Percentiles rank a stretch among this genome's conserved stretches.
Evolutionary conservation across 2,888 invertebrate genomes (phyloP).

Genomic region (Plebejus melissa): DNA sequence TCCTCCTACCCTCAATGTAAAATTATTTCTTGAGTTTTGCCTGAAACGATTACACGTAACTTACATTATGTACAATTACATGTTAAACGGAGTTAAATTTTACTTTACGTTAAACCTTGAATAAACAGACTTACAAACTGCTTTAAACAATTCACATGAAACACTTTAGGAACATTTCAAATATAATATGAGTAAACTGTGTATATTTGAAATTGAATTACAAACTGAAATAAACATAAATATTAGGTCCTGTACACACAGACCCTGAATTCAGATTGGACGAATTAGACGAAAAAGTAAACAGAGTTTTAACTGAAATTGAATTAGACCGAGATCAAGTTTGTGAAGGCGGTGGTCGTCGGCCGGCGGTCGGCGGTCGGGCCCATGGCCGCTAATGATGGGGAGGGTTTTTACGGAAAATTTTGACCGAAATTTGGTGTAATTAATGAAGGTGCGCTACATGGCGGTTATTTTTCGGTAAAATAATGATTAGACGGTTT

Average conservation of each 20-base stretch:
- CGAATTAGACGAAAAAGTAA: constrained; percentile 63
- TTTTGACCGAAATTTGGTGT: constrained; percentile 45
- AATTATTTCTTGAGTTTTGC: background rate
- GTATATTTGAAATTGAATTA: background rate
- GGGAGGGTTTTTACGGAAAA: constrained; percentile 34
- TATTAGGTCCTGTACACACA: constrained; percentile 14
- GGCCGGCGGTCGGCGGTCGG: constrained; percentile 32
- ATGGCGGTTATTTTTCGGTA: constrained; percentile 42
- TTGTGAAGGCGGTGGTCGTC: constrained; percentile 42
- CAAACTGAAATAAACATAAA: background rate
- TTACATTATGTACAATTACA: background rate
- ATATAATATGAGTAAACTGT: constrained; percentile 1
- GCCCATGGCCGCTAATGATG: constrained; percentile 59
- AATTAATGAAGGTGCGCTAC: constrained; percentile 60
- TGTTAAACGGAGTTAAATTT: background rate
- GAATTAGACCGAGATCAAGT: constrained; percentile 69
- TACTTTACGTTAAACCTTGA: background rate
- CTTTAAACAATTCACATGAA: background rate
- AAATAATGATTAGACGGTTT: constrained; percentile 49
- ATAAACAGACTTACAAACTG: background rate
- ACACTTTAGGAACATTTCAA: background rate
- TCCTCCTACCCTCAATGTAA: background rate
- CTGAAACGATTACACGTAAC: background rate
- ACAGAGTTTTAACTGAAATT: constrained; percentile 73
- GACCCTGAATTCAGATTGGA: constrained; percentile 41